phyloP scores from a whole-genome alignment of 2,797 vertebrate species.

The Argentina silus region DNA sequence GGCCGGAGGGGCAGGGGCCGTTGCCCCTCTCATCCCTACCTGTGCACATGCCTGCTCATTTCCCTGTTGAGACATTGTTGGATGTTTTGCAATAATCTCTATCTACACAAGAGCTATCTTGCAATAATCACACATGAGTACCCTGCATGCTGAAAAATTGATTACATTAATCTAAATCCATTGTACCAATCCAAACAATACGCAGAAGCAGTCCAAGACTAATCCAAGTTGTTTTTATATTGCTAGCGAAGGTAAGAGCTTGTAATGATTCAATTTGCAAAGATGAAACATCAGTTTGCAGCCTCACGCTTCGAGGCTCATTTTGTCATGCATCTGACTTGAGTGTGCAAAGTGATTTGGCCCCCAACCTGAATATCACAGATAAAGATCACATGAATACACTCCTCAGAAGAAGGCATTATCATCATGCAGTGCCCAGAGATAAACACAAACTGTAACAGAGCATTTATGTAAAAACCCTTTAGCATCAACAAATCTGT shows the following conservation, averaged over 20 bases:
- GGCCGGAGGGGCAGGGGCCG: no score
- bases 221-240: slow-evolving; percentile 35
- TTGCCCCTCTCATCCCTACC: no score
- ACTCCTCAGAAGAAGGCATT: neutral
- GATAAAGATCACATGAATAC: slow-evolving; percentile 21
- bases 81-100: neutral
- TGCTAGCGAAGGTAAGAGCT: slow-evolving; percentile 36
- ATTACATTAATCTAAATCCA: slow-evolving; percentile 39
- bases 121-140: slow-evolving; percentile 16
- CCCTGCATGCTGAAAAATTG: slow-evolving; percentile 22
- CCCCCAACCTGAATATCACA: slow-evolving; percentile 20
- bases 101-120: slow-evolving; percentile 1
- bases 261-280: slow-evolving; percentile 51
- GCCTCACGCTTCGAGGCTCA: slow-evolving; percentile 24
- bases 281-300: slow-evolving; percentile 45
- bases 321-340: slow-evolving; percentile 33
- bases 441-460: slow-evolving; percentile 14
- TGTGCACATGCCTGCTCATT: no score
- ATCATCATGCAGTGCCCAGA: slow-evolving; percentile 3
- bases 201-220: slow-evolving; percentile 29
- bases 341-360: slow-evolving; percentile 17
- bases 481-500: slow-evolving; percentile 24
- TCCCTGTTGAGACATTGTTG: slow-evolving; percentile 10
- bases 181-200: slow-evolving; percentile 36
- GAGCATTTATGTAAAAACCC: slow-evolving; percentile 4